These are phyloP conservation scores for Encarsia formosa DNA, from an alignment of 2,888 invertebrate genomes.

Conservation along the genomic window DNA sequence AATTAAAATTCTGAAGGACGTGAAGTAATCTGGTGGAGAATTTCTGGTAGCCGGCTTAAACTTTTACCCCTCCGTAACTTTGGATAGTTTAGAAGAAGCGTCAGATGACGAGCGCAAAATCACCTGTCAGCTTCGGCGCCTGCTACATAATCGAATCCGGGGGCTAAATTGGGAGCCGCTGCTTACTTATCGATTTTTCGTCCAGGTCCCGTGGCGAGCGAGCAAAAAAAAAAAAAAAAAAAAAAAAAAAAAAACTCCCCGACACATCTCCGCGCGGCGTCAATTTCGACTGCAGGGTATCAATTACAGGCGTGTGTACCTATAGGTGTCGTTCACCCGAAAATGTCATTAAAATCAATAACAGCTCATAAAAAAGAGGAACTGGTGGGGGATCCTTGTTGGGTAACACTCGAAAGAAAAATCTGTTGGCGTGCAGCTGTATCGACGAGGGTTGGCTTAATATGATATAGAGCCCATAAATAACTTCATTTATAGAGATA, in stretches of 20 bases:
- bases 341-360: slow-evolving; percentile 50
- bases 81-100: slow-evolving; percentile 6
- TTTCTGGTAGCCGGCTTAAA: too few species aligned
- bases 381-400: not conserved
- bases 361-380: slow-evolving; percentile 27
- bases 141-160: slow-evolving; percentile 17
- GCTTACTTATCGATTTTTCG: slow-evolving; percentile 23
- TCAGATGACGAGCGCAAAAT: slow-evolving; percentile 17
- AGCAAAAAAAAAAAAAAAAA: too few species aligned
- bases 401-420: slow-evolving; percentile 2
- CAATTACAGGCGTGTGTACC: slow-evolving; percentile 39
- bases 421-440: not conserved
- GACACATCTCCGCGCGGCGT: slow-evolving; percentile 1
- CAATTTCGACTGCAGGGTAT: slow-evolving; percentile 31
- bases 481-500: not conserved
- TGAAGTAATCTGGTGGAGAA: too few species aligned
- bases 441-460: not conserved
- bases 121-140: slow-evolving; percentile 15
- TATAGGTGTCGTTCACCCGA: slow-evolving; percentile 41
- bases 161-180: slow-evolving; percentile 17
- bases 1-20: too few species aligned
- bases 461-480: slow-evolving; percentile 3
- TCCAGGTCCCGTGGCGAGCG: not conserved
- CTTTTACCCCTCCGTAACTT: slow-evolving; percentile 1
- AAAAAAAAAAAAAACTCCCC: slow-evolving; percentile 1